Conservation (phyloP, 92 coral and sea anemone species). For the Ricordea florida region DNA sequence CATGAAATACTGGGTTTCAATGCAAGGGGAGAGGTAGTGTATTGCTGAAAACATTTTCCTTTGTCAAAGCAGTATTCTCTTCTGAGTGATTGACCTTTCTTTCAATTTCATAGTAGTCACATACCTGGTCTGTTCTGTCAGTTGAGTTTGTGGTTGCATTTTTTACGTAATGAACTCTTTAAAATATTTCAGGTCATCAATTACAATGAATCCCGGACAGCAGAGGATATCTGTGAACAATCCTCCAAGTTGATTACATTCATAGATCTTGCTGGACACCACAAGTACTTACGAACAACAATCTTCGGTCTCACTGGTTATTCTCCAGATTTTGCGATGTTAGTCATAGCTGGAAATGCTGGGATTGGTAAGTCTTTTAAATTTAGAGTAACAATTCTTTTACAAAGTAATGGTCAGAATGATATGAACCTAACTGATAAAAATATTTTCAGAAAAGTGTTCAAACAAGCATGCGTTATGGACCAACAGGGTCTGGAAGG, state of each 20-base stretch:
- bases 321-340: slow-evolving; percentile 97
- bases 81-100: no score
- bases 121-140: no score
- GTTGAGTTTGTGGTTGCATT: not conserved
- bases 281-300: slow-evolving; percentile 93
- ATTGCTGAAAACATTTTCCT: no score
- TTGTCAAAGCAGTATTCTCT: no score
- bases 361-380: slow-evolving; percentile 76
- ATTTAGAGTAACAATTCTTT: not conserved
- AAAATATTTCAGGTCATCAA: slow-evolving; percentile 70
- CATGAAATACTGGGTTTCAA: slow-evolving; percentile 96
- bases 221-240: slow-evolving; percentile 97
- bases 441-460: no score
- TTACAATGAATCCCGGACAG: slow-evolving; percentile 93
- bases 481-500: no score
- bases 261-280: slow-evolving; percentile 99
- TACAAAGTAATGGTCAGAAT: no score
- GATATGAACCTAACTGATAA: no score
- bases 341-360: slow-evolving; percentile 94
- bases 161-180: not conserved
- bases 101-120: no score
- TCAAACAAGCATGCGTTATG: no score
- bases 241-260: slow-evolving; percentile 93
- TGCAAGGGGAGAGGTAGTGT: slow-evolving; percentile 97
- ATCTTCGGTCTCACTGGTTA: slow-evolving; percentile 99